A percentile compares a stretch with the other conserved stretches of the same genome.
Conservation (phyloP, 2,888 invertebrate genomes). For the Serrognathus titanus region DNA sequence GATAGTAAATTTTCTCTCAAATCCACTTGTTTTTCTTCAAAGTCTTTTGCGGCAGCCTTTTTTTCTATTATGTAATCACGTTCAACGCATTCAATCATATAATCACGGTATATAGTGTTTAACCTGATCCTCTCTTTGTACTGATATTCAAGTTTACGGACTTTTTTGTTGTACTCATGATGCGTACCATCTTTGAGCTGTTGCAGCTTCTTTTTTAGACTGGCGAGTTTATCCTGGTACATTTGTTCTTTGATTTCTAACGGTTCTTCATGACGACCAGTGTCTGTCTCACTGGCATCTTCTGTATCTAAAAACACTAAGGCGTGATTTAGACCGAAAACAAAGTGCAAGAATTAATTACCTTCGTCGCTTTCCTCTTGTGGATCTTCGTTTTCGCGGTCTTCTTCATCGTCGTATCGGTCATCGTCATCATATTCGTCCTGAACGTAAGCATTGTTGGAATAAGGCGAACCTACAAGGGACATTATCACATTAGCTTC, state of each 20-base stretch:
- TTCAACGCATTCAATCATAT: conserved; percentile 82
- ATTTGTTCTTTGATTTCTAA: conserved; percentile 86
- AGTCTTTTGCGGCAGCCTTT: conserved; percentile 85
- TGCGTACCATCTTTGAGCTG: conserved; percentile 83
- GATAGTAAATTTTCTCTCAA: conserved; percentile 82
- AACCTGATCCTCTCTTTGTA: conserved; percentile 76
- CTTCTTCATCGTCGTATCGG: conserved; percentile 69
- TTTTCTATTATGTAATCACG: conserved; percentile 85
- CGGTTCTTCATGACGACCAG: conserved; percentile 75
- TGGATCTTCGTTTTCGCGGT: conserved; percentile 62
- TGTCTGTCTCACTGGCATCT: conserved; percentile 95
- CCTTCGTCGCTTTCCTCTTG: conserved; percentile 59
- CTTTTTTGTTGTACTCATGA: conserved; percentile 78
- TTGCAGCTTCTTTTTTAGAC: conserved; percentile 83
- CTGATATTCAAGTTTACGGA: conserved; percentile 78
- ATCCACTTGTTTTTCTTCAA: conserved; percentile 92
- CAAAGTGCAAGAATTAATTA: conserved; percentile 30
- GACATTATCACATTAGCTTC: conserved; percentile 50
- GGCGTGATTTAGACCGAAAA: not conserved
- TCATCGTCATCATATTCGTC: conserved; percentile 74
- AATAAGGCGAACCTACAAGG: conserved; percentile 66
- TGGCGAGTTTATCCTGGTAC: conserved; percentile 87
- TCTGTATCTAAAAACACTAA: conserved; percentile 70
- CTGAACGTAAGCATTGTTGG: conserved; percentile 60
- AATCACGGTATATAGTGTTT: conserved; percentile 74